Conservation (phyloP, 2,888 invertebrate genomes). For the Pyrrhia umbra region DNA sequence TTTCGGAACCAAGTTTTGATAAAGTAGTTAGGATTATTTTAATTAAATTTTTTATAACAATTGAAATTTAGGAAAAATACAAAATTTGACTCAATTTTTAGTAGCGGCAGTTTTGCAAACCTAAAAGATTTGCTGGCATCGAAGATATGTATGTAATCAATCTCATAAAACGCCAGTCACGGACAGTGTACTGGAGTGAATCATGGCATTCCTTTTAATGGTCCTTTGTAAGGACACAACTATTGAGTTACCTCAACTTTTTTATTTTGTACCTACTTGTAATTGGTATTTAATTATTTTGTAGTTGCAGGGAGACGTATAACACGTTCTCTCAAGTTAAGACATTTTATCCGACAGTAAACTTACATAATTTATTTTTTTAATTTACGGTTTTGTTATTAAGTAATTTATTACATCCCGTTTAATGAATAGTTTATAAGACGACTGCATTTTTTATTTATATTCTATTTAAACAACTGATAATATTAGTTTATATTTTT, state of each 20-base stretch:
- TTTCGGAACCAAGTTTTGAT: constrained; percentile 41
- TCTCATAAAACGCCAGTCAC: neutral
- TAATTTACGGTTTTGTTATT: constrained; percentile 9
- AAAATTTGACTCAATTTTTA: neutral
- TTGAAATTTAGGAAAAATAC: neutral
- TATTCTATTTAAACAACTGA: neutral
- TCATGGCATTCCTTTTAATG: neutral
- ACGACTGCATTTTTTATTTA: constrained; percentile 4
- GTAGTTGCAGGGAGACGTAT: neutral
- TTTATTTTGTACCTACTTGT: neutral
- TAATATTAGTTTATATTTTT: constrained; percentile 17
- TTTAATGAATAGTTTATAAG: neutral
- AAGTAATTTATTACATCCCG: constrained; percentile 21
- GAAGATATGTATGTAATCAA: too few relatives aligned
- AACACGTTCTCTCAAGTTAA: neutral
- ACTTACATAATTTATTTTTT: constrained; percentile 28
- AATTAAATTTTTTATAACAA: constrained; percentile 12
- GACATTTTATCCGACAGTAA: neutral
- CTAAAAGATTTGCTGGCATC: too few relatives aligned
- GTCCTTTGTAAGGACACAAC: neutral
- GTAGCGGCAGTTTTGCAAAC: neutral
- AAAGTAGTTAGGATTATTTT: constrained; percentile 20
- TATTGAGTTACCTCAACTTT: constrained; percentile 13
- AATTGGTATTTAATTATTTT: neutral
- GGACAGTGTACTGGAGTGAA: neutral